Evolutionary conservation across 2,113 vertebrate genomes (phyloP).

Genomic region (Lipophrys pholis): DNA sequence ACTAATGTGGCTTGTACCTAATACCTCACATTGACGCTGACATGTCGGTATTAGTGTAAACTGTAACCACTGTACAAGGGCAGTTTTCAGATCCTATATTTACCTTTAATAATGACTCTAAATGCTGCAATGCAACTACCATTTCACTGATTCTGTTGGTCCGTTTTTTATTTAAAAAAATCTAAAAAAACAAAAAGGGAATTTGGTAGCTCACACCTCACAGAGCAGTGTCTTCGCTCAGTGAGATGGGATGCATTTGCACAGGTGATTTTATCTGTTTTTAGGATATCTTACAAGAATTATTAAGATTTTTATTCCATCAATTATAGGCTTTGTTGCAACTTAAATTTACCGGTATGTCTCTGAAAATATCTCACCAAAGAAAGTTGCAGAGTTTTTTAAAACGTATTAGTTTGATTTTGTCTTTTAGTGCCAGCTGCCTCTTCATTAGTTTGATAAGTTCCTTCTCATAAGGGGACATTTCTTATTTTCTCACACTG

Average conservation of each 20-base stretch:
- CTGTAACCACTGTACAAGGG: background rate
- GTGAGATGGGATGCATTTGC: too few relatives aligned
- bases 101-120: background rate
- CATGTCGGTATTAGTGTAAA: conserved; percentile 12
- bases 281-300: too few relatives aligned
- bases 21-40: conserved; percentile 18
- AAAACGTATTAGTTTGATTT: too few relatives aligned
- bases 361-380: too few relatives aligned
- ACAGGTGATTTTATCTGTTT: too few relatives aligned
- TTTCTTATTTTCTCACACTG: too few relatives aligned
- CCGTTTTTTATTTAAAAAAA: background rate
- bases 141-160: background rate
- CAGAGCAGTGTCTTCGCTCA: too few relatives aligned
- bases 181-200: background rate
- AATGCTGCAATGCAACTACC: background rate
- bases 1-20: conserved; percentile 26
- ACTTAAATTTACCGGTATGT: too few relatives aligned
- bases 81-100: background rate
- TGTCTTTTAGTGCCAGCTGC: background rate
- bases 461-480: conserved; percentile 11
- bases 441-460: background rate
- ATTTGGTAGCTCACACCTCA: too few relatives aligned
- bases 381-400: too few relatives aligned
- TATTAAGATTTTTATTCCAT: too few relatives aligned
- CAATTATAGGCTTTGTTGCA: too few relatives aligned